These are phyloP conservation scores for Hirtodrosophila trivittata DNA, from an alignment of 2,888 invertebrate species.

Conservation along the genomic window DNA sequence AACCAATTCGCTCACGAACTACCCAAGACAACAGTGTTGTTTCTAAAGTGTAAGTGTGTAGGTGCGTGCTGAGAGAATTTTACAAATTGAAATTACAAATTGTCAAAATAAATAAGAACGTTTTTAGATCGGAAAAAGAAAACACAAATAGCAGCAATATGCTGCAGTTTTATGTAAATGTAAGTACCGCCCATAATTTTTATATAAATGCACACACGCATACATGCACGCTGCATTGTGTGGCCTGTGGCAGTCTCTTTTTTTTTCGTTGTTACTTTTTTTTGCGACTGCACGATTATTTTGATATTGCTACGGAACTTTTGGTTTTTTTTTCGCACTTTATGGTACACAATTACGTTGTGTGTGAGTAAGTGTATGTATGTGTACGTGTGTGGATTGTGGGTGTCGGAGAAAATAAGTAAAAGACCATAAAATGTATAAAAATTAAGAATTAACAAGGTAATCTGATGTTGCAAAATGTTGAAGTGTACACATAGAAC, in stretches of 20 bases:
- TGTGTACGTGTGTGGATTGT: slow-evolving; percentile 23
- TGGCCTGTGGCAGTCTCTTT: slow-evolving; percentile 54
- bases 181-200: slow-evolving; percentile 38
- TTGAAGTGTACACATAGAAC: slow-evolving; percentile 5
- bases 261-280: slow-evolving; percentile 32
- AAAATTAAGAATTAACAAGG: slow-evolving; percentile 14
- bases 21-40: slow-evolving; percentile 43
- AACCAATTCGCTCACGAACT: slow-evolving; percentile 23
- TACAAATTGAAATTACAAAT: slow-evolving; percentile 53
- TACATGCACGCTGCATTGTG: slow-evolving; percentile 50
- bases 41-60: slow-evolving; percentile 48
- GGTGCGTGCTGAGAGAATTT: slow-evolving; percentile 58
- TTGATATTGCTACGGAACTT: slow-evolving; percentile 52
- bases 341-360: slow-evolving; percentile 25
- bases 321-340: slow-evolving; percentile 44
- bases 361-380: slow-evolving; percentile 15
- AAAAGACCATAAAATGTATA: slow-evolving; percentile 27
- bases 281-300: slow-evolving; percentile 54
- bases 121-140: slow-evolving; percentile 44
- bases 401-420: slow-evolving; percentile 21
- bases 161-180: slow-evolving; percentile 40
- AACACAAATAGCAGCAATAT: slow-evolving; percentile 43
- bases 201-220: slow-evolving; percentile 28
- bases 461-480: slow-evolving; percentile 29
- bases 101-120: slow-evolving; percentile 56